Evolutionary conservation across 2,113 vertebrate genomes (phyloP).

Genomic region (Parus major): DNA sequence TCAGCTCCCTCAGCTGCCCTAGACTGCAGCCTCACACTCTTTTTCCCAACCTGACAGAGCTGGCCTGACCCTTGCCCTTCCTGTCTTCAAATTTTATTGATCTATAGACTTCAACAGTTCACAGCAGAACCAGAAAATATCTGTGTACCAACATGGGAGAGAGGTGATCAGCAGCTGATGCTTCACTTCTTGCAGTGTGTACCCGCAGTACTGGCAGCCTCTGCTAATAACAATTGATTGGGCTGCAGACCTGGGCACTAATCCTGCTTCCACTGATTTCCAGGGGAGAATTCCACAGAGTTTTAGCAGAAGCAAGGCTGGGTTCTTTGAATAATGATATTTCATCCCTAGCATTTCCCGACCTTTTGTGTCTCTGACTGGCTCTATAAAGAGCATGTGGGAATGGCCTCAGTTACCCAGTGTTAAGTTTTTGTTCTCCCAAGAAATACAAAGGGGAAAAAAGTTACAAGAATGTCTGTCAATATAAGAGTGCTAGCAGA

Average conservation of each 20-base stretch:
- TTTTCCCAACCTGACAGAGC: background rate
- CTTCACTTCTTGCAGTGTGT: background rate
- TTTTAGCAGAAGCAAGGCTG: background rate
- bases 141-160: background rate
- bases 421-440: background rate
- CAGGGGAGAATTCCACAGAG: background rate
- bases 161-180: background rate
- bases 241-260: background rate
- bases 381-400: background rate
- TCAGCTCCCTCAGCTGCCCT: background rate
- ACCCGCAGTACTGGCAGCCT: background rate
- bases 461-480: background rate
- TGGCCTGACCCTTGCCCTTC: background rate
- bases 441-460: background rate
- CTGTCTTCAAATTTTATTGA: slow-evolving; percentile 1
- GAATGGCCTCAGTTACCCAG: background rate
- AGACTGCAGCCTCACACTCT: background rate
- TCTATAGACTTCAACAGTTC: background rate
- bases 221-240: background rate
- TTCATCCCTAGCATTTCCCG: background rate
- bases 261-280: background rate
- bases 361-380: background rate
- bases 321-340: background rate
- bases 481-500: background rate
- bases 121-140: background rate